A percentile compares a stretch with the other conserved stretches of the same genome.
phyloP scores from a whole-genome alignment of 92 coral and sea anemone genomes.

The Bergia puertoricense region DNA sequence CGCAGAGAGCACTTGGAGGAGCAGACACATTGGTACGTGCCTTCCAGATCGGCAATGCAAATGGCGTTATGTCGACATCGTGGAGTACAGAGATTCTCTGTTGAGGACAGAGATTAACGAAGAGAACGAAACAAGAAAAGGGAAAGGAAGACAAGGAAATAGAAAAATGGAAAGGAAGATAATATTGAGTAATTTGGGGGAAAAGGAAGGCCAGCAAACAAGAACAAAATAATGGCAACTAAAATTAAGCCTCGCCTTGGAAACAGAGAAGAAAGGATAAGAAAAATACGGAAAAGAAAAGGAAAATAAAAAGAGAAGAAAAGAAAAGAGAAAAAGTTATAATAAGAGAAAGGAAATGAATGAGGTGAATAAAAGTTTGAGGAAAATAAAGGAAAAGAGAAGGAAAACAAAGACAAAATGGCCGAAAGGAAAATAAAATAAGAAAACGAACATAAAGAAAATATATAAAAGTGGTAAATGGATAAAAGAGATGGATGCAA shows the following conservation, averaged over 20 bases:
- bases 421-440: background rate
- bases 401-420: background rate
- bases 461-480: background rate
- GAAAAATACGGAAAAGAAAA: background rate
- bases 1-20: conserved; percentile 24
- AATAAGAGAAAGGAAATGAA: background rate
- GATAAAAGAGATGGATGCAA: background rate
- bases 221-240: background rate
- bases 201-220: background rate
- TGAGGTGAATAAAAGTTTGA: background rate
- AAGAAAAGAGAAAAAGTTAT: background rate
- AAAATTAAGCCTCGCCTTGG: background rate
- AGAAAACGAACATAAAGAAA: background rate
- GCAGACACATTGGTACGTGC: conserved; percentile 10
- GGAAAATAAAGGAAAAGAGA: background rate
- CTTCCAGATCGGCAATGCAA: background rate
- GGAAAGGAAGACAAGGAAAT: background rate
- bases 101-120: background rate
- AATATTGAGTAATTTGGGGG: conserved; percentile 15
- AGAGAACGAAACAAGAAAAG: background rate
- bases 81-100: conserved; percentile 23
- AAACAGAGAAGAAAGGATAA: background rate
- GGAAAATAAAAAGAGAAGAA: background rate
- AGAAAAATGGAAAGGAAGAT: too few relatives aligned
- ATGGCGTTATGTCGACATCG: conserved; percentile 30